Evolutionary conservation across 2,113 vertebrate genomes (phyloP).

Genomic region (Hippocampus zosterae): DNA sequence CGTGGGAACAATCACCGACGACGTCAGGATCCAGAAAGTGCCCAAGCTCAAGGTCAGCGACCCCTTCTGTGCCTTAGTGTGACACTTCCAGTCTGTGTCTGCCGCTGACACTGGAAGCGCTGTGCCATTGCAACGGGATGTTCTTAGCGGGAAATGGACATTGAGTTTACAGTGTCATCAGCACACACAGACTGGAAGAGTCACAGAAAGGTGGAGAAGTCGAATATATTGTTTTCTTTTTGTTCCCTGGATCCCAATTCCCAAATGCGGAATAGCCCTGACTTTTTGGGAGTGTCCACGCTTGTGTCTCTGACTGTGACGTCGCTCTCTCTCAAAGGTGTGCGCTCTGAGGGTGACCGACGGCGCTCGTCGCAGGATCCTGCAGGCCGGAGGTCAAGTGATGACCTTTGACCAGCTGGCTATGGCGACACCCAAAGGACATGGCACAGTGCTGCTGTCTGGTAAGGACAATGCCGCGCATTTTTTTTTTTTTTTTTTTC

Average conservation of each 20-base stretch:
- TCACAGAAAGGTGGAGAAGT: too few relatives aligned
- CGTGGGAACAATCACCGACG: conserved; percentile 86
- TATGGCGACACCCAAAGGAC: conserved; percentile 83
- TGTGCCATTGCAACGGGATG: too few relatives aligned
- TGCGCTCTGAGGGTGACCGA: conserved; percentile 81
- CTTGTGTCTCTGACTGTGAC: not conserved
- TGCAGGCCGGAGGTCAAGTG: conserved; percentile 83
- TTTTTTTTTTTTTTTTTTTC: too few relatives aligned
- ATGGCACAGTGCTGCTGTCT: conserved; percentile 84
- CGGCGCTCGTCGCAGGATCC: conserved; percentile 80
- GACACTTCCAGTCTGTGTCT: too few relatives aligned
- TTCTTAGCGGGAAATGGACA: too few relatives aligned
- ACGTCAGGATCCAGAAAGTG: conserved; percentile 83
- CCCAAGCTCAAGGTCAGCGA: conserved; percentile 82
- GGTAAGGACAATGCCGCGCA: conserved; percentile 60
- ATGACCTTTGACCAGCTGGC: conserved; percentile 91
- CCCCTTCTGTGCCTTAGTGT: too few relatives aligned
- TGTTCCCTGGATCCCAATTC: too few relatives aligned
- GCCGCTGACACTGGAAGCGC: too few relatives aligned
- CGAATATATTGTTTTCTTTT: too few relatives aligned
- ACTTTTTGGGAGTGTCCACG: not conserved
- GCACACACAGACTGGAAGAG: too few relatives aligned
- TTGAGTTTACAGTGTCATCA: too few relatives aligned
- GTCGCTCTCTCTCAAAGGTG: conserved; percentile 66
- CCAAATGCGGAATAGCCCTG: too few relatives aligned